These are phyloP conservation scores for Coelopa pilipes DNA, from an alignment of 2,888 invertebrate genomes.

Conservation along the genomic window DNA sequence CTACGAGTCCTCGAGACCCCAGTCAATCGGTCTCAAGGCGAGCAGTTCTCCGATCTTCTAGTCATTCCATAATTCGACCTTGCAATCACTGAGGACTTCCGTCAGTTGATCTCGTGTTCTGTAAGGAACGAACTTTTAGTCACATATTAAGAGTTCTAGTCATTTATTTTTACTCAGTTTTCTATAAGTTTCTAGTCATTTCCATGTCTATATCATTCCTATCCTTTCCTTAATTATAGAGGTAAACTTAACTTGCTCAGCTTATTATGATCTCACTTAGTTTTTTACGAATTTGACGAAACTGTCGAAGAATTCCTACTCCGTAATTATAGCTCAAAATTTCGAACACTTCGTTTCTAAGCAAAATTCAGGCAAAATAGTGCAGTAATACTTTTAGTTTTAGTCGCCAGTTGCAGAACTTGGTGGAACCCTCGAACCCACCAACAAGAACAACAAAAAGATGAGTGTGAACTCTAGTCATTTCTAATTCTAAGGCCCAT, in stretches of 20 bases:
- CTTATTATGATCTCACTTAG: conserved; percentile 53
- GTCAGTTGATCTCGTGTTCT: too few species aligned
- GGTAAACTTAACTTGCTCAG: conserved; percentile 45
- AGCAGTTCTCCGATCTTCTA: too few species aligned
- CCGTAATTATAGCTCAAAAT: background rate
- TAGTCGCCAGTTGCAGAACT: conserved; percentile 39
- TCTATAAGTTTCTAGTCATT: conserved; percentile 37
- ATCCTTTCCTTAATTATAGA: too few species aligned
- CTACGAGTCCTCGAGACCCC: too few species aligned
- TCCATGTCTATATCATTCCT: background rate
- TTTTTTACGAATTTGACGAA: background rate
- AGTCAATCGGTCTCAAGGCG: too few species aligned
- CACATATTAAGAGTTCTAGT: background rate
- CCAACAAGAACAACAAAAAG: conserved; percentile 38
- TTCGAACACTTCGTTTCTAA: too few species aligned
- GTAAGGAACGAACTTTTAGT: too few species aligned
- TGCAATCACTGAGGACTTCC: too few species aligned
- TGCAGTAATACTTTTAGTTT: conserved; percentile 59
- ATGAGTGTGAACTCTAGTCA: conserved; percentile 65
- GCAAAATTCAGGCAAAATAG: conserved; percentile 62
- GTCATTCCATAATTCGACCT: too few species aligned
- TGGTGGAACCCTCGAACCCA: background rate
- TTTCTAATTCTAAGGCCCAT: conserved; percentile 40
- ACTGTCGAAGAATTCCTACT: background rate
- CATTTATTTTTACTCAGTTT: conserved; percentile 15